Evolutionary conservation across 30 jellyfish, hydroid and myxozoan species (phyloP), one percentile per base, ranked within the genome.

Genomic region (Sanderia malayensis): DNA sequence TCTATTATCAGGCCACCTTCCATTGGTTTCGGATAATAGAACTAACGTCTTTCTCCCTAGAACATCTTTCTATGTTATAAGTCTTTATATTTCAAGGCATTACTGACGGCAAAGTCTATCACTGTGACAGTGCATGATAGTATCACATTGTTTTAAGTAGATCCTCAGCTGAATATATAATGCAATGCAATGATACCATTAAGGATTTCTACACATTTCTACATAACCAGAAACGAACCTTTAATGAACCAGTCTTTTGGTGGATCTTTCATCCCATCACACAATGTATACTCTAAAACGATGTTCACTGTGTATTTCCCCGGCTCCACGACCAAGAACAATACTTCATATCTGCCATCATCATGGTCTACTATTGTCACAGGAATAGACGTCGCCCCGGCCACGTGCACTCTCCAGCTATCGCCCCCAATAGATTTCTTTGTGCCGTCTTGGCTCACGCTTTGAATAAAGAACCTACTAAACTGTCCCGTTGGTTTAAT

Each of bases 231-330:
- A 37, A 37, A 30, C 19, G 34, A 61, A 92, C 96, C 96, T 74
- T 74, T 84, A 33, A 74, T 73, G 52, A 92, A 75, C 98, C 98
- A 92, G 45, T 84, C 85, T 10, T 41, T 77, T 3, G 96, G 95
- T 1, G 96, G 98, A 46, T 84, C 96, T 60, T 92, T 92, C 66
- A 75, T 20, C 59, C 98, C 98, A 55, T 92, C 98, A 34, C 98
- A 92, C 52, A 92, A n/a, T 22, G 98, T 84, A 52, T 92, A 92
- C 32, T 92, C 98, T n/a, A 92, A 58, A 31, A 70, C 68, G 29
- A 92, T 23, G 17, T 81, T 83, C 7, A 91, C 95, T 10, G 37
- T 28, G 60, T 92, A 92, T 24, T 58, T 19, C 31, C 98, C 98
- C 13, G 96, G 89, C 61, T 84, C 96, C 25, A 70, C 32, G 20